Percentiles rank a stretch among this genome's conserved stretches.
Conservation (phyloP, 2,888 invertebrate species). For the Bombylius major region DNA sequence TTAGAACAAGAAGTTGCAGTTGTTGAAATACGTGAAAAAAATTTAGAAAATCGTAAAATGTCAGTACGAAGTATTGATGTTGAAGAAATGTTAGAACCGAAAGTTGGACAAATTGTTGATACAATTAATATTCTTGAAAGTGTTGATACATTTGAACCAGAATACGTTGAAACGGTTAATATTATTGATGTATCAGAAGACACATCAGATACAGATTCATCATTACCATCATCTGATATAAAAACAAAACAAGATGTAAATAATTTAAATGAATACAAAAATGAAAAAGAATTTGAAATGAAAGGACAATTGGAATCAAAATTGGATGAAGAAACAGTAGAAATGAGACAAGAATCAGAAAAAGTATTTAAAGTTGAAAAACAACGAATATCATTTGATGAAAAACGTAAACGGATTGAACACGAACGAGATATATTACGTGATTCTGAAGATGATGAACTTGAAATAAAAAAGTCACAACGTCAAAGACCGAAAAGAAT, state of each 20-base stretch:
- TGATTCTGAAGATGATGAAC: conserved; percentile 31
- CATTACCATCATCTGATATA: conserved; percentile 22
- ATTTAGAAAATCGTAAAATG: conserved; percentile 53
- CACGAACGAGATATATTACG: conserved; percentile 33
- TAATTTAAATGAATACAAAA: conserved; percentile 11
- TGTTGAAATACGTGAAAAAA: conserved; percentile 56
- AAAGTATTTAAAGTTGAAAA: conserved; percentile 27
- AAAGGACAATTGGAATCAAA: conserved; percentile 15
- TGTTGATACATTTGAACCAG: conserved; percentile 42
- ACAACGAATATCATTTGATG: conserved; percentile 35
- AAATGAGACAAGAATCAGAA: conserved; percentile 21
- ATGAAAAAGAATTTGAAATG: conserved; percentile 15
- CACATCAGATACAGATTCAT: conserved; percentile 36
- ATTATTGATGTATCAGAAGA: conserved; percentile 43
- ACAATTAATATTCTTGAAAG: conserved; percentile 43
- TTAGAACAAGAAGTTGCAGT: conserved; percentile 38
- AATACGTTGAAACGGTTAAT: conserved; percentile 43
- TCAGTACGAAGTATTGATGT: conserved; percentile 30
- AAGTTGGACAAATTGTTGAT: conserved; percentile 36
- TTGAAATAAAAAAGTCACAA: neutral
- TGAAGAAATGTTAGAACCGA: conserved; percentile 15
- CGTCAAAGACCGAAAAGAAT: conserved; percentile 10
- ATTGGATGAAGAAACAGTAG: conserved; percentile 12
- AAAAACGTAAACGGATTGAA: conserved; percentile 32
- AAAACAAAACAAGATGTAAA: conserved; percentile 13